phyloP scores from a whole-genome alignment of 2,797 vertebrate species.

The Cossypha dichroa region DNA sequence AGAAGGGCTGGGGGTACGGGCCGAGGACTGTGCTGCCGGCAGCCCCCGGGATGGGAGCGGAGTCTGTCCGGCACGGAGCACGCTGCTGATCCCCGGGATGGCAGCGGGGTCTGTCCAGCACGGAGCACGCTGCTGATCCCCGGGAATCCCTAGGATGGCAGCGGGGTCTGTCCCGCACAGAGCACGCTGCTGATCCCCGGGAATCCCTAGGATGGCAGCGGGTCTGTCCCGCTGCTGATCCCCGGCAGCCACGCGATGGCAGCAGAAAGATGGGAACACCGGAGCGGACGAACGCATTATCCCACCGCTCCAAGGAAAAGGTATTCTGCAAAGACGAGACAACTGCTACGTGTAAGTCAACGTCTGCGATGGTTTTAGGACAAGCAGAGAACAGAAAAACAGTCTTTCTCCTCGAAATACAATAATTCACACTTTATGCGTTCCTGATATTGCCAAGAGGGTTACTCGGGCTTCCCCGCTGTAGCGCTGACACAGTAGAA shows the following conservation, averaged over 20 bases:
- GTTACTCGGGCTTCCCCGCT: background rate
- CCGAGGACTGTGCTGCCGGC: background rate
- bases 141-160: no score
- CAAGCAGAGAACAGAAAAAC: background rate
- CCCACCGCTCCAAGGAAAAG: background rate
- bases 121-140: no score
- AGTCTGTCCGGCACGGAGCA: background rate
- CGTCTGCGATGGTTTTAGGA: background rate
- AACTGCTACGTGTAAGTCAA: background rate
- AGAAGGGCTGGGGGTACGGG: fast-evolving
- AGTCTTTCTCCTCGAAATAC: background rate
- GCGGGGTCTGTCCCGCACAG: no score
- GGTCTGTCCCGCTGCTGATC: background rate
- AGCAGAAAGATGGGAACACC: slow-evolving; percentile 29
- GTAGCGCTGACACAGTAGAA: background rate
- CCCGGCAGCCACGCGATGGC: slow-evolving; percentile 35
- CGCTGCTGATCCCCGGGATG: background rate
- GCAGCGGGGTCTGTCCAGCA: no score
- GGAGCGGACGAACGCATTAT: background rate
- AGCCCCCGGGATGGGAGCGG: background rate
- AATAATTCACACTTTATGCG: fast-evolving
- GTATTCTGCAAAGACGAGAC: background rate
- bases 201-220: background rate
- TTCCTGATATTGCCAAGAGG: background rate
- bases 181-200: no score